Evolutionary conservation across 2,113 vertebrate species (phyloP), one percentile per base, ranked within the genome.

Genomic region (Ceyx cyanopectus): DNA sequence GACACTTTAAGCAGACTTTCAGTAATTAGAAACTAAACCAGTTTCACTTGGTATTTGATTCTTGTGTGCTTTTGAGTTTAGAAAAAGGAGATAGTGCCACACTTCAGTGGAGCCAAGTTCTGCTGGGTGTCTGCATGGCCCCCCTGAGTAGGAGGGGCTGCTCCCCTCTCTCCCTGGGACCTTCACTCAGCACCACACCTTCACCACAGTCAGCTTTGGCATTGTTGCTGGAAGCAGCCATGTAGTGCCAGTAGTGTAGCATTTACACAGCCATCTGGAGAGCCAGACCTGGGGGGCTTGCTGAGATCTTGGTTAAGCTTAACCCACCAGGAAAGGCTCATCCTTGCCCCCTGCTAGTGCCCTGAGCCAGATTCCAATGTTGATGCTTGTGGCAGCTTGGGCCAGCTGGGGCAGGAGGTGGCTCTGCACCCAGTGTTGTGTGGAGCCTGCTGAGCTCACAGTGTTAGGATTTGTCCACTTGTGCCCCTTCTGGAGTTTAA

Each of bases 291-390:
- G 37, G 23, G 2, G 24, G 51, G 66, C 32, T 43, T 1, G 16
- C 4, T 11, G 20, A 2, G 0, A 6, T 9, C 19, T 1, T 0
- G 9, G 5, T 22, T 26, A 16, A n/a, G n/a, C 7, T 23, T 26
- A 17, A 23, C 20, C 32, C 14, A 2, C 18, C 6, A 10, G 69
- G 45, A 10, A 1, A 2, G 19, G 40, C n/a, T 29, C 19, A 7
- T 43, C 0, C 0, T 8, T 32, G 70, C 22, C 6, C 0, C 34
- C 32, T 7, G 16, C 5, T 2, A 6, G 75, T 30, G 8, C 32
- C 56, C 34, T 4, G 14, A 3, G 30, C 7, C 32, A 22, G 34
- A 48, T 2, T 12, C 41, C 5, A 9, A 29, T 18, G 2, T 6
- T 2, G 10, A 6, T 4, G 3, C 45, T 8, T 1, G 22, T 5